Evolutionary conservation across 2,113 vertebrate genomes (phyloP), one percentile per base, ranked within the genome.

Genomic region (Fregetta grallaria): DNA sequence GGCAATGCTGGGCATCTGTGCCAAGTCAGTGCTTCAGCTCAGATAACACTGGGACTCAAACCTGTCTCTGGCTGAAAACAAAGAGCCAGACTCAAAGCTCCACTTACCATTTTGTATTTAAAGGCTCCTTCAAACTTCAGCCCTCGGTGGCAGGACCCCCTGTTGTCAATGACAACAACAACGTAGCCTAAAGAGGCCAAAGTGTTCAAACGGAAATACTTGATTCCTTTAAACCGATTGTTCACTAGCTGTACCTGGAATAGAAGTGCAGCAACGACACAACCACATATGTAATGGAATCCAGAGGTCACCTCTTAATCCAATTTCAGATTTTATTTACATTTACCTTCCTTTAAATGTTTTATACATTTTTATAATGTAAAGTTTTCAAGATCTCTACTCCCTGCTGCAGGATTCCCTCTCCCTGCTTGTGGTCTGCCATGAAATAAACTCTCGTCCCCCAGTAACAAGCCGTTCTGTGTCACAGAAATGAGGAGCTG

Each of bases 111-210:
- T 97, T 98, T 98, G 94, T 98, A 98, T 81, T 99, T 99, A 97
- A 98, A 98, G 86, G 98, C 98, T 88, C 98, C 98, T 98, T 99
- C 98, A 94, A 98, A 99, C 92, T 98, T 98, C 74, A 98, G 97
- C 25, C 98, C 98, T 72, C 98, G 98, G 91, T 99, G 98, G 85
- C 98, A 99, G 88, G 98, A 99, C 4, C 98, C 98, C 65, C 98
- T 93, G 65, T 98, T 98, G 97, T 99, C 98, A 80, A 99, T 98
- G 52, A 99, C 98, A 50, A 99, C 98, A 0, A 99, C 98, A 7
- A 98, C 98, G 1, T 99, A 99, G 29, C 98, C 98, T 30, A 99
- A 89, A 56, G 98, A 98, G 25, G 98, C 98, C 55, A 99, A 86
- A 9, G 98, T 99, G 90, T 99, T 99, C 93, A 99, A 85, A 18